Evolutionary conservation across 2,797 vertebrate genomes (phyloP).

Genomic region (Ptychadena robeensis): DNA sequence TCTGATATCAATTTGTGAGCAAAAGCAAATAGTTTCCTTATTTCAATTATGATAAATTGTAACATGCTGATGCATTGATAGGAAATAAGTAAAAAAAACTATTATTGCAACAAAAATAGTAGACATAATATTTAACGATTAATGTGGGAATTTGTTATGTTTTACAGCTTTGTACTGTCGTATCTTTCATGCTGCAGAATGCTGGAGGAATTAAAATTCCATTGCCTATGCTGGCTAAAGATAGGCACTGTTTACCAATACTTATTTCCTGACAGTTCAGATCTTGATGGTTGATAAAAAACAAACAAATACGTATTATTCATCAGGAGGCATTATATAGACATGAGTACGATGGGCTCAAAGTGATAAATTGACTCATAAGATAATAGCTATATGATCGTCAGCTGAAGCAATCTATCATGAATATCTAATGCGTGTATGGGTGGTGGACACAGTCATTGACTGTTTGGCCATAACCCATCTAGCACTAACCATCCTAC

Average conservation of each 20-base stretch:
- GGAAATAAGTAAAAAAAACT: background rate
- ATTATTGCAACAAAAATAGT: background rate
- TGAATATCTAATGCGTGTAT: no score
- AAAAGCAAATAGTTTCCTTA: background rate
- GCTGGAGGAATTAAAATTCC: slow-evolving; percentile 5
- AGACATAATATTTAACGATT: background rate
- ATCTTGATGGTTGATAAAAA: background rate
- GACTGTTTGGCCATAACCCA: no score
- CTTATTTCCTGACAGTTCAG: background rate
- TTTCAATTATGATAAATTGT: background rate
- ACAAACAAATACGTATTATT: no score
- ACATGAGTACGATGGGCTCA: no score
- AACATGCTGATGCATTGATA: background rate
- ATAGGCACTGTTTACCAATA: background rate
- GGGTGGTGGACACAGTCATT: no score
- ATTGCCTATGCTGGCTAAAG: background rate
- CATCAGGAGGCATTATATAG: no score
- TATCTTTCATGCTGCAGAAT: background rate
- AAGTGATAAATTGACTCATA: no score
- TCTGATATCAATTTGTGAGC: background rate
- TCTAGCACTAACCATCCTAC: no score
- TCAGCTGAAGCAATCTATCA: no score
- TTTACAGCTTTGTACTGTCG: background rate
- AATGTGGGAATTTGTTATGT: slow-evolving; percentile 2
- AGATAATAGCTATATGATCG: no score